Evolutionary conservation across 2,113 vertebrate genomes (phyloP).

Genomic region (Salvelinus namaycush): DNA sequence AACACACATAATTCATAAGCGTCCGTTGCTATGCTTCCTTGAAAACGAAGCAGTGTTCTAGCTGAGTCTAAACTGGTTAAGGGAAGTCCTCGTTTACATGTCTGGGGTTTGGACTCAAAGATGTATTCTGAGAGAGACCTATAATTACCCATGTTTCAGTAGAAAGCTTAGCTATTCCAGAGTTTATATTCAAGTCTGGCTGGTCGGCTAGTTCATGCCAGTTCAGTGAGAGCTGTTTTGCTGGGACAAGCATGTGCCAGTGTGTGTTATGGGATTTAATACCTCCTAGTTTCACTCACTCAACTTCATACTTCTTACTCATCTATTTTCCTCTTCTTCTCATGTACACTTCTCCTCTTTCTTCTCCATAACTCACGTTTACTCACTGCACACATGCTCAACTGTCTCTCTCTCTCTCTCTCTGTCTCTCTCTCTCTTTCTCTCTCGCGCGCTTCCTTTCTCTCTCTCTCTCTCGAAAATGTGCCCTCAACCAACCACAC

Average conservation of each 20-base stretch:
- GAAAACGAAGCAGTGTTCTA: neutral
- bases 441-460: no score
- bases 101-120: neutral
- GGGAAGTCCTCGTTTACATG: neutral
- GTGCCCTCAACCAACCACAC: neutral
- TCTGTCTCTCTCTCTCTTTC: neutral
- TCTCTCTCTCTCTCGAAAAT: no score
- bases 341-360: neutral
- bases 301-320: neutral
- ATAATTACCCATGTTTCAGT: conserved; percentile 3
- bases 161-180: neutral
- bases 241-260: neutral
- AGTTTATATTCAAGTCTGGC: neutral
- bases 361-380: neutral
- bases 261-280: neutral
- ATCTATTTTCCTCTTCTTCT: neutral
- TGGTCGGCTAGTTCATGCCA: neutral
- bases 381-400: neutral
- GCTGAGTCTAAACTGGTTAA: neutral
- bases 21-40: neutral
- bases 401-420: neutral
- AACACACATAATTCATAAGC: neutral
- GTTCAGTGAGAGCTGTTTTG: neutral
- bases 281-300: neutral
- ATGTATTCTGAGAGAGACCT: neutral